phyloP scores from a whole-genome alignment of 2,797 vertebrate species.

The Danio tinwini region DNA sequence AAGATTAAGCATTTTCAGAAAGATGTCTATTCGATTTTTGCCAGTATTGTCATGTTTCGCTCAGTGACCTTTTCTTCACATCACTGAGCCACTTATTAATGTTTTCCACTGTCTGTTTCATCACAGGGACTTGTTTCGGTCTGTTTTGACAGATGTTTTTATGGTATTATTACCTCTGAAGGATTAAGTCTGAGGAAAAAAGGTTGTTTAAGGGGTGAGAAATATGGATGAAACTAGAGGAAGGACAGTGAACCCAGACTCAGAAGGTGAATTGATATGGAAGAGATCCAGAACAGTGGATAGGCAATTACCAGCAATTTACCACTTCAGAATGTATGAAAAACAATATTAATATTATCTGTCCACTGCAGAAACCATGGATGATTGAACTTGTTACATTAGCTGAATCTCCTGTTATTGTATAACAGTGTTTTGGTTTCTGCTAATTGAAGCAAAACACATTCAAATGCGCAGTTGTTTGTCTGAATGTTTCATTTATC shows the following conservation, averaged over 20 bases:
- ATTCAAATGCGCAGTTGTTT: slow-evolving; percentile 1
- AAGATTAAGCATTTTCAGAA: neutral
- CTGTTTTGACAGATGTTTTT: slow-evolving; percentile 9
- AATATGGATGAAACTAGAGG: neutral
- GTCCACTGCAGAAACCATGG: neutral
- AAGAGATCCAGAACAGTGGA: neutral
- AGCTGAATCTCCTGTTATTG: neutral
- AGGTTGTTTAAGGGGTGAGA: neutral
- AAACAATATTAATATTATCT: neutral
- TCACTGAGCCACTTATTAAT: neutral
- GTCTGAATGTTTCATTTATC: neutral
- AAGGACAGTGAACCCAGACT: neutral
- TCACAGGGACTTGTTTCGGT: neutral
- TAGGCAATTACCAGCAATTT: neutral
- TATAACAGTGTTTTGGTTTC: neutral
- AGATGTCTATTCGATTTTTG: neutral
- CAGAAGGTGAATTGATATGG: neutral
- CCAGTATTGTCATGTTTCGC: neutral
- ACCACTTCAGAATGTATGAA: neutral
- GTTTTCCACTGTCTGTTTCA: slow-evolving; percentile 4
- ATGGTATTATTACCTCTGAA: neutral
- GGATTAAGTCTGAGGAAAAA: slow-evolving; percentile 4
- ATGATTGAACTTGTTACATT: neutral
- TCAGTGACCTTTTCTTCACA: slow-evolving; percentile 3
- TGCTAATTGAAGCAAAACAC: neutral